Evolutionary conservation across 2,888 invertebrate genomes (phyloP), one percentile per base, ranked within the genome.

Genomic region (Torymus tubicola): DNA sequence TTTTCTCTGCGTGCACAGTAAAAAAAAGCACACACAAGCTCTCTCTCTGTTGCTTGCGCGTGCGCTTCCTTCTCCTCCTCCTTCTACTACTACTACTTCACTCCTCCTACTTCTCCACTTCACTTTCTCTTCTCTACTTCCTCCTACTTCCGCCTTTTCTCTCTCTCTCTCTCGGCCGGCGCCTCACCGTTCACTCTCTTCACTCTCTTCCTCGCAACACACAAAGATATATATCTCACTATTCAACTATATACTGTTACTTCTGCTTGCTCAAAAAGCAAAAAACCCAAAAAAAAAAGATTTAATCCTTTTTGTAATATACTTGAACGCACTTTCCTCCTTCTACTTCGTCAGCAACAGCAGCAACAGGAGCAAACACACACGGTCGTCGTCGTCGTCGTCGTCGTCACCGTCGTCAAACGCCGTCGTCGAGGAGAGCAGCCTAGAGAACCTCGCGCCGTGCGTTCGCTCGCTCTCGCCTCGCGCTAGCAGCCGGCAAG

Each of bases 401-500:
- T 81, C 84, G 65, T 31, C 21, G 77, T 53, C 42, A 24, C 42
- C 53, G 61, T 16, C 72, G 77, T 13, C 42, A 21, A 61, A 72
- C 81, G 61, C 64, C 81, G 58, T 76, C 82, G 83, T 83, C 84
- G 86, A 82, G 84, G 84, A 82, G 82, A 82, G 84, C 83, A 82
- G 84, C 83, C 84, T 77, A 84, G 85, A 84, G 85, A 31, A 31
- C 31, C 31, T 31, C 85, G 81, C 86, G 21, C 21, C 21, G 21
- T 85, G 85, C 85, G 85, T 85, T 86, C 86, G 87, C 84, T 86
- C 89, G 87, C 89, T 87, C 31, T 31, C 31, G 31, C 31, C 31
- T 31, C 31, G 31, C 88, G 89, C 89, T 88, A 89, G 89, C 90
- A 90, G 90, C 90, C 89, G 90, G 89, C 89, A 31, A 31, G 31